These are phyloP conservation scores for Clupea harengus DNA, from an alignment of 2,113 vertebrate genomes.

Conservation along the genomic window DNA sequence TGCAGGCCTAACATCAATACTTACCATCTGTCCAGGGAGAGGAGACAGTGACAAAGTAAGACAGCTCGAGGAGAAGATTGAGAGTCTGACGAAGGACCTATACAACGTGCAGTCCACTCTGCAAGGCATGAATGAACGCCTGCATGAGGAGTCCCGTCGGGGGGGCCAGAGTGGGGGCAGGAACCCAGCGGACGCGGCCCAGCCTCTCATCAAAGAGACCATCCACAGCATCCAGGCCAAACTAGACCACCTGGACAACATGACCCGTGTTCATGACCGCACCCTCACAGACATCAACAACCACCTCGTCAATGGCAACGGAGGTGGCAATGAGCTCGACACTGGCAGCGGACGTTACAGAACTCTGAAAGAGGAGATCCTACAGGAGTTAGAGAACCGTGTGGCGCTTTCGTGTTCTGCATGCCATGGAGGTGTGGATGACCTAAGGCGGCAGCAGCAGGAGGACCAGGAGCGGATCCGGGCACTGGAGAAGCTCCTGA, in stretches of 20 bases:
- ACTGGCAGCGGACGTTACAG: slow-evolving; percentile 35
- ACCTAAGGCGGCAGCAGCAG: slow-evolving; percentile 76
- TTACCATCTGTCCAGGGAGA: slow-evolving; percentile 58
- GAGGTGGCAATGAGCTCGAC: slow-evolving; percentile 59
- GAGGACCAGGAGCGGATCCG: slow-evolving; percentile 79
- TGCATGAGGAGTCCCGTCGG: slow-evolving; percentile 61
- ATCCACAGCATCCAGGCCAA: slow-evolving; percentile 83
- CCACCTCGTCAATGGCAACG: slow-evolving; percentile 65
- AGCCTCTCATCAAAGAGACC: slow-evolving; percentile 82
- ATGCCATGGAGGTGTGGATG: slow-evolving; percentile 78
- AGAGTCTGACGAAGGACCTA: slow-evolving; percentile 79
- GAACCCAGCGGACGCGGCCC: slow-evolving; percentile 77
- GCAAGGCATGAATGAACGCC: slow-evolving; percentile 69
- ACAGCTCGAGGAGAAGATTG: slow-evolving; percentile 83
- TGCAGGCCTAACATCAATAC: neutral
- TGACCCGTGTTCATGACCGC: slow-evolving; percentile 79
- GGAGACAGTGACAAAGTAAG: slow-evolving; percentile 75
- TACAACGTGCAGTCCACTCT: slow-evolving; percentile 77
- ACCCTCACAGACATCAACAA: slow-evolving; percentile 78
- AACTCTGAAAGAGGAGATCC: slow-evolving; percentile 66
- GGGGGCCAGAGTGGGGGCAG: slow-evolving; percentile 66
- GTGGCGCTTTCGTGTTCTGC: slow-evolving; percentile 79
- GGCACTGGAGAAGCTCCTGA: slow-evolving; percentile 79
- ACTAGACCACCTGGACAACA: slow-evolving; percentile 85
- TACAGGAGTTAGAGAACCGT: slow-evolving; percentile 77